These are phyloP conservation scores for Gasteruption jaculator DNA, from an alignment of 2,888 invertebrate species.

Conservation along the genomic window DNA sequence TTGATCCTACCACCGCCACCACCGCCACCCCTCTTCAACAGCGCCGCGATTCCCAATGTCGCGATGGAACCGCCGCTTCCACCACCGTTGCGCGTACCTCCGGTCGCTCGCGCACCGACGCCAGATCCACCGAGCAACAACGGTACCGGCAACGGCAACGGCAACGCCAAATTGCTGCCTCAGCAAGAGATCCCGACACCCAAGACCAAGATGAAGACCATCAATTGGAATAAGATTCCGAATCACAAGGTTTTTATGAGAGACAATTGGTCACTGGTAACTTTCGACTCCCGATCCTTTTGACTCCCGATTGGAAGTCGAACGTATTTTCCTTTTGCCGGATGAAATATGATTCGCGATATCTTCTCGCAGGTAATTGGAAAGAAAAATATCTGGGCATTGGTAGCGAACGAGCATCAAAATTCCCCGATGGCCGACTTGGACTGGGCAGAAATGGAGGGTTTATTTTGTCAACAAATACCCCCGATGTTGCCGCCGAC, in stretches of 20 bases:
- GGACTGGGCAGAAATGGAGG: constrained; percentile 93
- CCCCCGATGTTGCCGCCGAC: constrained; percentile 52
- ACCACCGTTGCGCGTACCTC: constrained; percentile 49
- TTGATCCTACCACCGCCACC: constrained; percentile 44
- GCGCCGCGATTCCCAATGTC: constrained; percentile 31
- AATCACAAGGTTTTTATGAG: constrained; percentile 65
- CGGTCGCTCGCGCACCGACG: constrained; percentile 42
- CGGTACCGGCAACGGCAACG: constrained; percentile 36
- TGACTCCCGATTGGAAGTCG: not conserved
- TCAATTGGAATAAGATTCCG: constrained; percentile 97
- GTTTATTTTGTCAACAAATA: constrained; percentile 87
- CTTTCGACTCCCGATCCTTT: too few relatives aligned
- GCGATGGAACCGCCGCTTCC: constrained; percentile 44
- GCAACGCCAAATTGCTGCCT: constrained; percentile 63
- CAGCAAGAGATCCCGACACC: constrained; percentile 91
- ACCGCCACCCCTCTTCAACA: constrained; percentile 42
- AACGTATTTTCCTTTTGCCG: not conserved
- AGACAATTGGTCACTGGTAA: not conserved
- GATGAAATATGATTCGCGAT: not conserved
- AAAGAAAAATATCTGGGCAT: constrained; percentile 89
- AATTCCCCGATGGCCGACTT: constrained; percentile 78
- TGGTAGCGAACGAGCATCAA: constrained; percentile 80
- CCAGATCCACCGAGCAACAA: constrained; percentile 40
- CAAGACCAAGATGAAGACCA: constrained; percentile 95
- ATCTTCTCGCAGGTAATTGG: constrained; percentile 68